Evolutionary conservation across 2,888 invertebrate genomes (phyloP).

Genomic region (Pheosia gnoma): DNA sequence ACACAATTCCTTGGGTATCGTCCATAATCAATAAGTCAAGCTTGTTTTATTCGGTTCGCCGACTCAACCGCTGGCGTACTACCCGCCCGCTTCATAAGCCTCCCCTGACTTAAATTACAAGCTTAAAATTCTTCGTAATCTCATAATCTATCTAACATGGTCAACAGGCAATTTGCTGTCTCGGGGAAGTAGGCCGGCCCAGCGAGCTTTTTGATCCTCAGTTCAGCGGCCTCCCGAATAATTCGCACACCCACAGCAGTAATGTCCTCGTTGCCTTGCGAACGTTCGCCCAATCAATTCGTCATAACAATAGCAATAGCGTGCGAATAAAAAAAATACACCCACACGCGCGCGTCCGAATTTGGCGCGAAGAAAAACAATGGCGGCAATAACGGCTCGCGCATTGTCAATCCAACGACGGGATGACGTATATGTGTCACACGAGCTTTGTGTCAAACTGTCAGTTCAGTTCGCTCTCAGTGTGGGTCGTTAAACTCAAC

Average conservation of each 20-base stretch:
- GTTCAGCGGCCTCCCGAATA: conserved; percentile 60
- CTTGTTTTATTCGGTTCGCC: conserved; percentile 19
- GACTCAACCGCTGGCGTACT: not conserved
- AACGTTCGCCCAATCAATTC: conserved; percentile 75
- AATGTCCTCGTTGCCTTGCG: conserved; percentile 59
- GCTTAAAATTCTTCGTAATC: conserved; percentile 42
- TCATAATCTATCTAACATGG: conserved; percentile 48
- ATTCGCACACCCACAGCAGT: conserved; percentile 74
- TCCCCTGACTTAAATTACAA: conserved; percentile 47
- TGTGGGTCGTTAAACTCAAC: conserved; percentile 46
- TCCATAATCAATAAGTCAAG: conserved; percentile 48
- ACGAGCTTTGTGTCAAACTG: conserved; percentile 49
- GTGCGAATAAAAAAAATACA: conserved; percentile 75
- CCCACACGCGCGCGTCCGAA: conserved; percentile 64
- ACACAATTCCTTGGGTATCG: conserved; percentile 56
- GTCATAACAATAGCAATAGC: conserved; percentile 72
- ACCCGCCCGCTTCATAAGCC: conserved; percentile 24
- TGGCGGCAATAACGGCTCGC: conserved; percentile 67
- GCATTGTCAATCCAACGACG: conserved; percentile 30
- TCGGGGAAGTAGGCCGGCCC: conserved; percentile 57
- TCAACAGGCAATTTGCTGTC: conserved; percentile 46
- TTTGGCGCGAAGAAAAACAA: conserved; percentile 72
- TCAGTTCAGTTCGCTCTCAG: conserved; percentile 50
- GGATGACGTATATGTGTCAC: conserved; percentile 45
- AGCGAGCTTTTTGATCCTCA: conserved; percentile 65